Base-by-base conservation (phyloP, 2,888 invertebrate species). In the Blastobasis lacticolella region DNA sequence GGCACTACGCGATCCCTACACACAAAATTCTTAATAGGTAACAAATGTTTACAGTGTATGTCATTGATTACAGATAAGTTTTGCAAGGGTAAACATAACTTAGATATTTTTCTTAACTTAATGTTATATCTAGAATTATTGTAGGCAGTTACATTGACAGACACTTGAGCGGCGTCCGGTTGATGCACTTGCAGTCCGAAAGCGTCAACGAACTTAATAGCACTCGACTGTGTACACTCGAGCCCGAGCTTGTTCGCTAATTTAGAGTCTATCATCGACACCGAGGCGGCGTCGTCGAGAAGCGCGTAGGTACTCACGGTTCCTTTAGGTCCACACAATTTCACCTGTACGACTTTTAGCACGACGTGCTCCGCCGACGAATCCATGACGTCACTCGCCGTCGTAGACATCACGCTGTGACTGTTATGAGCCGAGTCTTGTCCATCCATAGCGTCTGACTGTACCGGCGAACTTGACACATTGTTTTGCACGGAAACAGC, bases 1-100 rank as follows among this genome's bases (percentile, higher is more conserved):
- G 58, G 59, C 54, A 49, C 54, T 37, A 57, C 57, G 50, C 54
- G 48, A 43, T 56, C 49, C 37, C 49, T 55, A 52, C 57, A 56
- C 7, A 54, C 56, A 49, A 46, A 7, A 45, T 54, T 43, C 46
- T 56, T 56, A 23, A 57, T 38, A 54, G 45, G 50, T 10, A 10
- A 45, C 23, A 58, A 54, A 41, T 54, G 50, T 9, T 51, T 41
- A 50, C 53, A 52, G 38, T 37, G 45, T 23, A 55, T 23, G n/a
- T 49, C 6, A 48, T 57, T 57, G 41, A 55, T 44, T 5, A 52
- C 5, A 6, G 49, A 59, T 37, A 58, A 52, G 48, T 58, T 50
- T 57, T 59, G 58, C 42, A 45, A 47, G 46, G 54, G 55, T 49
- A 59, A 55, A 4, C 55, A 57, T 51, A 61, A 49, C 36, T 50